Evolutionary conservation across 2,113 vertebrate species (phyloP).

Genomic region (Arvicanthis niloticus): DNA sequence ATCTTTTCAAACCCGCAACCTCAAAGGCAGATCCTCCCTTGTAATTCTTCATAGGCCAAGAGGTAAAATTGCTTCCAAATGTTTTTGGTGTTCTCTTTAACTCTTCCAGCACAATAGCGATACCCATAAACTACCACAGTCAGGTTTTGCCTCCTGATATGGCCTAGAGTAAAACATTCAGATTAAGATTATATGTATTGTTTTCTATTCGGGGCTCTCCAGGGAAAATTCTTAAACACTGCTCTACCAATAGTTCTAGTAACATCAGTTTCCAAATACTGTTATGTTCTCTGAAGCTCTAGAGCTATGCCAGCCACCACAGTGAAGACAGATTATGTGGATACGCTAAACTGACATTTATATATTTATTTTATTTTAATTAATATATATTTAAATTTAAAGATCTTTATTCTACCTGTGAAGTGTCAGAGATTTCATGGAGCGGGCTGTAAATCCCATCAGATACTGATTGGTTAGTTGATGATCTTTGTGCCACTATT

Average conservation of each 20-base stretch:
- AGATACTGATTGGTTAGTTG: not conserved
- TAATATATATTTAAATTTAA: not conserved
- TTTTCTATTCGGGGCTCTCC: not conserved
- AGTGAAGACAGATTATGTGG: not conserved
- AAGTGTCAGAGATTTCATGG: not conserved
- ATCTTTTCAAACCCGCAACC: not conserved
- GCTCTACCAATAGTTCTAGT: not conserved
- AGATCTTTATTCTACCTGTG: not conserved
- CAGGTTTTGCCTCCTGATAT: not conserved
- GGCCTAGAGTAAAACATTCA: not conserved
- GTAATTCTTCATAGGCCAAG: not conserved
- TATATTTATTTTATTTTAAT: not conserved
- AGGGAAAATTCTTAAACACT: not conserved
- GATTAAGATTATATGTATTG: not conserved
- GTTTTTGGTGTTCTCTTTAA: not conserved
- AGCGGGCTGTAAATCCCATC: not conserved
- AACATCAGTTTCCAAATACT: not conserved
- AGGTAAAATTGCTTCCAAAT: not conserved
- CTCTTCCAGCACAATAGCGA: not conserved
- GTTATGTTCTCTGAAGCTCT: not conserved
- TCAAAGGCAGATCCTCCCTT: not conserved
- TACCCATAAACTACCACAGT: not conserved
- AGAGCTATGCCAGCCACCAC: not conserved
- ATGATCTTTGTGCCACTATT: not conserved
- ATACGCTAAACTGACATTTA: not conserved